Conservation (phyloP, 2,797 vertebrate species). For the Decapterus maruadsi region DNA sequence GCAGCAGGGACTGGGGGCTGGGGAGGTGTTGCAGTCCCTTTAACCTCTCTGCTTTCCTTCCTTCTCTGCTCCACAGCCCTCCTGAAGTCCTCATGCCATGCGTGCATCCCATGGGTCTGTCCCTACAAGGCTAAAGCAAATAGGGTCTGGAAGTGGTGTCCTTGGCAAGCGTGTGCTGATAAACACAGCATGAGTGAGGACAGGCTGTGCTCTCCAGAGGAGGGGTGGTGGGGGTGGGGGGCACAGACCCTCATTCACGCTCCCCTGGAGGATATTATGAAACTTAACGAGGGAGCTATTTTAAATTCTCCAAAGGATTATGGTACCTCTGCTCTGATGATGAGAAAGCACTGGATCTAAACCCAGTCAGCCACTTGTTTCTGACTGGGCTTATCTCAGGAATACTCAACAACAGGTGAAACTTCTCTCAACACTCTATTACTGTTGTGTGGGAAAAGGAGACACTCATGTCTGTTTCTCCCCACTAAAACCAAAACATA, state of each 20-base stretch:
- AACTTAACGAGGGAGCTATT: constrained; percentile 69
- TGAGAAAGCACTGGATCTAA: constrained; percentile 28
- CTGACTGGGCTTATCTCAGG: background rate
- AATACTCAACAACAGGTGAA: background rate
- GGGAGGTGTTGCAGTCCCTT: background rate
- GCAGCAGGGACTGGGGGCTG: background rate
- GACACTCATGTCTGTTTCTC: constrained; percentile 43
- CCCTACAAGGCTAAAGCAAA: constrained; percentile 80
- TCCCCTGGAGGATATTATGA: constrained; percentile 65
- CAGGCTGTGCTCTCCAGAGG: constrained; percentile 68
- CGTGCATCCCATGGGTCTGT: constrained; percentile 52
- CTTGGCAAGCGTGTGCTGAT: constrained; percentile 73
- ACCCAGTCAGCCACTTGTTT: background rate
- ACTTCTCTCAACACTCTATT: background rate
- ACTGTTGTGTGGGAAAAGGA: constrained; percentile 51
- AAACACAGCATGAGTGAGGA: constrained; percentile 67
- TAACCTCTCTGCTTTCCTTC: constrained; percentile 7
- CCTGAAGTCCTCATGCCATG: constrained; percentile 32
- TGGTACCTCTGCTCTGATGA: constrained; percentile 27
- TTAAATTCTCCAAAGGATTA: constrained; percentile 67
- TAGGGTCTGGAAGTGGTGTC: constrained; percentile 72
- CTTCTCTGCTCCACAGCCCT: constrained; percentile 11
- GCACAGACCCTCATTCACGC: constrained; percentile 31
- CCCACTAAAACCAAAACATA: constrained; percentile 55
- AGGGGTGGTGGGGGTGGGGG: constrained; percentile 11